Evolutionary conservation across 2,797 vertebrate genomes (phyloP).

Genomic region (Enteromius treurensis): DNA sequence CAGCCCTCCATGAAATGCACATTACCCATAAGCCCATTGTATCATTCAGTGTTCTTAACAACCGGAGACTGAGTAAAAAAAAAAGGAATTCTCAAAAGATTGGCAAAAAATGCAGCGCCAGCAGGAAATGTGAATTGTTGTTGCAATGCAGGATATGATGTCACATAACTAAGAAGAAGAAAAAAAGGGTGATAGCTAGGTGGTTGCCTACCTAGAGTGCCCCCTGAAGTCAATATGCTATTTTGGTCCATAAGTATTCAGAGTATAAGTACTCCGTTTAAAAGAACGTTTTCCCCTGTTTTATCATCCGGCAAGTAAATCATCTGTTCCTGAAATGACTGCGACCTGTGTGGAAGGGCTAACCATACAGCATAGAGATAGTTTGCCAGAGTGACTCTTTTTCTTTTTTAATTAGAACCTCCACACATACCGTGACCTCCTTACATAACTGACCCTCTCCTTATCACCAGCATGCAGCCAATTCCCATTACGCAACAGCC

Average conservation of each 20-base stretch:
- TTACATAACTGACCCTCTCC: conserved; percentile 56
- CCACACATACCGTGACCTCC: conserved; percentile 27
- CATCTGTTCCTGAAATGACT: not conserved
- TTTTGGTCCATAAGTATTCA: not conserved
- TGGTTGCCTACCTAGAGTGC: not conserved
- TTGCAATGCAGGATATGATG: not conserved
- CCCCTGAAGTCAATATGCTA: not conserved
- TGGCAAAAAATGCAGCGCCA: not conserved
- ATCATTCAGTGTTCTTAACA: conserved; percentile 26
- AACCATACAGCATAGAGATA: not conserved
- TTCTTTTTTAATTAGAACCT: conserved; percentile 48
- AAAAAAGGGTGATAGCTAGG: not conserved
- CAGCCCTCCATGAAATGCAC: conserved; percentile 16
- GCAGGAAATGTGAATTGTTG: not conserved
- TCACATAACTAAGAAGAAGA: not conserved
- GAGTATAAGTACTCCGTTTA: no score
- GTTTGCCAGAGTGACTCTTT: conserved; percentile 22
- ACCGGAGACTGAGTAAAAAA: not conserved
- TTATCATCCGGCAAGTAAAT: not conserved
- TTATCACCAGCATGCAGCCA: conserved; percentile 57
- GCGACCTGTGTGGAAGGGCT: conserved; percentile 27
- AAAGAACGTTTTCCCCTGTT: not conserved
- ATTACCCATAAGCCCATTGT: conserved; percentile 36
- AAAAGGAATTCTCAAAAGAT: conserved; percentile 42
- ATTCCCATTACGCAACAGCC: conserved; percentile 57